Evolutionary conservation across 2,113 vertebrate species (phyloP).

Genomic region (Rattus rattus): DNA sequence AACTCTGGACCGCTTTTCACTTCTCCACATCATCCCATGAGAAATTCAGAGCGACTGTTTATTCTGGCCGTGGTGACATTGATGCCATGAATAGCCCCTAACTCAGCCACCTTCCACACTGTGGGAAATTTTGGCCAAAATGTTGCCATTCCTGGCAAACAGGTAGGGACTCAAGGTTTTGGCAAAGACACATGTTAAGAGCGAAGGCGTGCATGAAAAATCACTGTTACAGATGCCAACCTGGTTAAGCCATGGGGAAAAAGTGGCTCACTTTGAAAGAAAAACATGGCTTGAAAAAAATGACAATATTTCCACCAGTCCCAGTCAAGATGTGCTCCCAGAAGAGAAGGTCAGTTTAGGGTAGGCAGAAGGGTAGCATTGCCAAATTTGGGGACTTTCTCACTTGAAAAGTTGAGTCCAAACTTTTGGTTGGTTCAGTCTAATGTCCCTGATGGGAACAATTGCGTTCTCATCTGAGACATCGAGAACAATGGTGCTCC

Average conservation of each 20-base stretch:
- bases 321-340: neutral
- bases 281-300: conserved; percentile 37
- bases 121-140: neutral
- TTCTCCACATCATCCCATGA: neutral
- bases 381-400: neutral
- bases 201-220: neutral
- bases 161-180: neutral
- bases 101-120: neutral
- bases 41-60: neutral
- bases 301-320: conserved; percentile 28
- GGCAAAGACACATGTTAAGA: neutral
- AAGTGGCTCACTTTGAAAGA: conserved; percentile 41
- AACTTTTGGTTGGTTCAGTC: conserved; percentile 51
- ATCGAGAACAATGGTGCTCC: conserved; percentile 71
- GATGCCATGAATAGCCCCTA: neutral
- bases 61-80: neutral
- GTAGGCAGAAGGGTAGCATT: neutral
- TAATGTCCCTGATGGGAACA: conserved; percentile 47
- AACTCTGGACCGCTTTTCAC: neutral
- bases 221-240: neutral
- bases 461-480: conserved; percentile 72
- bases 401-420: conserved; percentile 36
- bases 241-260: neutral
- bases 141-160: conserved; percentile 3
- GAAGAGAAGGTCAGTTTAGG: neutral